Conservation (phyloP, 2,113 vertebrate species). For the Bujurquina vittata region DNA sequence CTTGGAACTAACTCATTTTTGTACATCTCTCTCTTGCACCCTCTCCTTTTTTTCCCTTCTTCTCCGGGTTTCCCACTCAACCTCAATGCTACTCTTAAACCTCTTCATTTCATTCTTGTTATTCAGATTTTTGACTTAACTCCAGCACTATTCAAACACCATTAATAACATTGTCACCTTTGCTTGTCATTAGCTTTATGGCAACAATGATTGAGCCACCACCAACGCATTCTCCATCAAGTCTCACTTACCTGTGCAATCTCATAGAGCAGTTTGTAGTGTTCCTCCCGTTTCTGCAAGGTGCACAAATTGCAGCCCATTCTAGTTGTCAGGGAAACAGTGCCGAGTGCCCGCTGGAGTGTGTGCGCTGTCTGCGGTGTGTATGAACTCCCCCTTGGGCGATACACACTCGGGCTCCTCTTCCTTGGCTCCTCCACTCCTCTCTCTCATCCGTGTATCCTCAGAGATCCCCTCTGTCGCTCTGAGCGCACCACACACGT, state of each 20-base stretch:
- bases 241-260: conserved; percentile 92
- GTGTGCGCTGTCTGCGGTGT: conserved; percentile 58
- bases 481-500: conserved; percentile 71
- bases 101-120: neutral
- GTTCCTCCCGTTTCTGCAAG: conserved; percentile 98
- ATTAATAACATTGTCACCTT: neutral
- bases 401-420: conserved; percentile 86
- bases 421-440: conserved; percentile 87
- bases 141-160: neutral
- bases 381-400: conserved; percentile 82
- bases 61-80: neutral
- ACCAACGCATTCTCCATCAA: neutral
- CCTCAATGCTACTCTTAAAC: neutral
- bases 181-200: neutral
- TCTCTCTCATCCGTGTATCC: conserved; percentile 91
- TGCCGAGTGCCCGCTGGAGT: conserved; percentile 64
- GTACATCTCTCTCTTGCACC: conserved; percentile 20
- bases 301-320: conserved; percentile 99
- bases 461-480: conserved; percentile 80
- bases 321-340: conserved; percentile 85
- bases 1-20: conserved; percentile 49
- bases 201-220: neutral
- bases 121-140: neutral
- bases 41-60: neutral
- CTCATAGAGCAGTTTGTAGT: conserved; percentile 99